Base-by-base conservation (phyloP, 1,140 invertebrate genomes). In the Drosophila sulfurigaster region DNA sequence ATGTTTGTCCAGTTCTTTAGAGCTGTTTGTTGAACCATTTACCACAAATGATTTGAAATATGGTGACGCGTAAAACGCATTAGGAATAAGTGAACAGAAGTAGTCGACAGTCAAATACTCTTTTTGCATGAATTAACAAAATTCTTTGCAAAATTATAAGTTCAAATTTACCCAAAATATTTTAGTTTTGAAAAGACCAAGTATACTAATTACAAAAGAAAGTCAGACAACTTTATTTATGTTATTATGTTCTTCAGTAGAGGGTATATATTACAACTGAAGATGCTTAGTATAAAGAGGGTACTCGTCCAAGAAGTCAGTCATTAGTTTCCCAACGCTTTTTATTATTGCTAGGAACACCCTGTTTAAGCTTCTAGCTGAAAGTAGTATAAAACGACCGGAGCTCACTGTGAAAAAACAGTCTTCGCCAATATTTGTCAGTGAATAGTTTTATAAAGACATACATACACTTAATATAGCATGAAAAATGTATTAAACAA, bases 21-120 rank as follows among this genome's bases (percentile, higher is more conserved):
- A 46, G 32, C 62, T 85, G 78, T 85, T 85, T 85, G 81, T 57
- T 59, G 41, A 56, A 85, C 73, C 77, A 65, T 78, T 85, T 85
- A 85, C 81, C 81, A 81, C 78, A 85, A 71, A 78, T 86, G 81
- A 63, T 67, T 63, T 66, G 66, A 85, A 85, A 86, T 85, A 81
- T 86, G 82, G 78, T 86, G 74, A 81, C 81, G 82, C 81, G 72
- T 83, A 65, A 79, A 82, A 43, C 64, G 81, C 56, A 66, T 51
- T 45, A 60, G 11, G 13, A 58, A 58, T 3, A 35, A 41, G 10
- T 16, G 35, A 10, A 1, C 7, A 7, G 2, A 20, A 6, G 16
- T n/a, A 4, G n/a, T 28, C 5, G 57, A 62, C 28, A 10, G 1
- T 1, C 1, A 60, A 43, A 69, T 69, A 52, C 66, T 46, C 66